Percentiles rank a stretch among this genome's conserved stretches.
Evolutionary conservation across 2,888 invertebrate genomes (phyloP).

Genomic region (Pheosia gnoma): DNA sequence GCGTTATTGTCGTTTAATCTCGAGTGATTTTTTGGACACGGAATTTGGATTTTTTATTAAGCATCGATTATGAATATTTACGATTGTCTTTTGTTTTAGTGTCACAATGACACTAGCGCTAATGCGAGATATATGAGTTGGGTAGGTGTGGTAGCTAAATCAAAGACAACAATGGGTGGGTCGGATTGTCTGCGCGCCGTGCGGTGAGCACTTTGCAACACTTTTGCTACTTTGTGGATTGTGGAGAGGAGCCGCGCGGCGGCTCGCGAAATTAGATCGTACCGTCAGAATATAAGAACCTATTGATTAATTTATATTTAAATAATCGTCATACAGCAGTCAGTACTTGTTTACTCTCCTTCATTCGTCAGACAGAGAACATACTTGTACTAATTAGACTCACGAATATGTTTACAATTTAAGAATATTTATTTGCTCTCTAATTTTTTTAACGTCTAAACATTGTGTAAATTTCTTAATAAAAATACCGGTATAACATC

Average conservation of each 20-base stretch:
- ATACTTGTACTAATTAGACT: conserved; percentile 9
- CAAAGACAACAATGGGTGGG: conserved; percentile 73
- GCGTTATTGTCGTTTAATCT: conserved; percentile 55
- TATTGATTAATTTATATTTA: conserved; percentile 34
- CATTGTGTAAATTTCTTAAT: background rate
- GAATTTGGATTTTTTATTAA: conserved; percentile 40
- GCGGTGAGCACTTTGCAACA: conserved; percentile 72
- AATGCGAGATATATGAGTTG: conserved; percentile 23
- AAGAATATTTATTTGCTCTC: background rate
- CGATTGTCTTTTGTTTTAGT: conserved; percentile 12
- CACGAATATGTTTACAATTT: conserved; percentile 4
- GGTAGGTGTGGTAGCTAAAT: conserved; percentile 59
- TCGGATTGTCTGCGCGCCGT: conserved; percentile 66
- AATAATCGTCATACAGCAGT: conserved; percentile 20
- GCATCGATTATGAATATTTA: conserved; percentile 18
- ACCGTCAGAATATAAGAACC: conserved; percentile 49
- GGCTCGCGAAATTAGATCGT: conserved; percentile 69
- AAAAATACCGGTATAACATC: background rate
- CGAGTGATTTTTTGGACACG: conserved; percentile 53
- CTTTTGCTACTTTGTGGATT: conserved; percentile 77
- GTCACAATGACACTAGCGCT: background rate
- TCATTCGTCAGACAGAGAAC: conserved; percentile 13
- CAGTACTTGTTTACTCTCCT: conserved; percentile 3
- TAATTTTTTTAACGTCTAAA: background rate
- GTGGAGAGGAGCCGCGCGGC: conserved; percentile 56